A percentile compares a stretch with the other conserved stretches of the same genome.
Conservation (phyloP, 2,888 invertebrate species). For the Sycophila texana region DNA sequence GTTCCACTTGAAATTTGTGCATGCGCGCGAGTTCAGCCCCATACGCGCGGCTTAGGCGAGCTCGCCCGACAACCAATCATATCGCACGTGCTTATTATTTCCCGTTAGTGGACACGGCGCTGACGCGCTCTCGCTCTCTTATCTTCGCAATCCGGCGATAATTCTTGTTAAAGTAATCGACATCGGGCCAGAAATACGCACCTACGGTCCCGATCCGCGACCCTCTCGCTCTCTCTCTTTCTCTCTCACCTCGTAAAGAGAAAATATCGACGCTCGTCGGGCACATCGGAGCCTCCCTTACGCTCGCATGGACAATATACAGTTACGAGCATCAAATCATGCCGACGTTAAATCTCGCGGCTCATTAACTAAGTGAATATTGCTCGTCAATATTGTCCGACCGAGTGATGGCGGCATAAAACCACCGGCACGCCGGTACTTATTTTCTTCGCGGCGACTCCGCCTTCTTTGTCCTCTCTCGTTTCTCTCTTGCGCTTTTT, state of each 20-base stretch:
- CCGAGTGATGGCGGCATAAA: conserved; percentile 14
- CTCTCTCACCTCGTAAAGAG: conserved; percentile 22
- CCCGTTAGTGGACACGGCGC: conserved; percentile 52
- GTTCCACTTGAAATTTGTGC: conserved; percentile 54
- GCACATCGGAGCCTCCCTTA: not conserved
- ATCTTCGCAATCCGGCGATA: conserved; percentile 42
- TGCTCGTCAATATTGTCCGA: conserved; percentile 30
- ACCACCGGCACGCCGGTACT: not conserved
- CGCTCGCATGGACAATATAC: conserved; percentile 10
- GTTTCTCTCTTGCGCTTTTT: not conserved
- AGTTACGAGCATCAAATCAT: conserved; percentile 40
- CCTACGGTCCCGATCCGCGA: conserved; percentile 11
- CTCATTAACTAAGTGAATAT: conserved; percentile 49
- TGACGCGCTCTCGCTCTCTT: conserved; percentile 10
- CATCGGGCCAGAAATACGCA: conserved; percentile 30
- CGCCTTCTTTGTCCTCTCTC: not conserved
- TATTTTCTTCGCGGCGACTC: not conserved
- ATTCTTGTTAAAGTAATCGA: conserved; percentile 47
- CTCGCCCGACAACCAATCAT: conserved; percentile 60
- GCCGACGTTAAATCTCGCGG: conserved; percentile 30
- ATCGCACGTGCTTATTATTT: conserved; percentile 61
- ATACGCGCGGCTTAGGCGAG: not conserved
- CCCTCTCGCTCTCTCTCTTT: no score
- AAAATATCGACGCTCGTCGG: conserved; percentile 13
- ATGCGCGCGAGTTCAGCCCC: not conserved